Base-by-base conservation (phyloP, 2,797 vertebrate genomes). In the Takifugu rubripes region DNA sequence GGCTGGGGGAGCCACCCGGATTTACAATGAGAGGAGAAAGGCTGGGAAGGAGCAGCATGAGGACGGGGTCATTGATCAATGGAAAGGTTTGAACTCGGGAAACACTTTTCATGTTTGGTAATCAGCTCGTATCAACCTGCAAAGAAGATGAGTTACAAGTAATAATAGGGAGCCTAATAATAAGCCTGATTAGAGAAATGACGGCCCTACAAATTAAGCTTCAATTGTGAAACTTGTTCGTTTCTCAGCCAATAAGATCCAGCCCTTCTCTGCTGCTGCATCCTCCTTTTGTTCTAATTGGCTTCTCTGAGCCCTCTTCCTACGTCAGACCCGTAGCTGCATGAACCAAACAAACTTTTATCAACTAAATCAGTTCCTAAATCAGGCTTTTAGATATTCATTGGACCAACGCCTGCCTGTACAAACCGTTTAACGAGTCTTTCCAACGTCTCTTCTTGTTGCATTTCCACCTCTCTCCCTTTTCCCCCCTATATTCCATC, bases 41-140 rank as follows among this genome's bases (percentile, higher is more conserved):
- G 53, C 46, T 24, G 52, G 57, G 55, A 58, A 43, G 49, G 54
- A 68, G 62, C 50, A 59, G 62, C 48, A 14, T 46, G 48, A 52
- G 46, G 55, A 55, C 47, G 56, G 46, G 64, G 55, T 47, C 55
- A 12, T 56, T 69, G 82, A 89, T 88, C 88, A 85, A 70, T 81
- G 24, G 54, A 17, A 78, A 90, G 82, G 81, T 89, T 75, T 93
- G 82, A 88, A 87, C 79, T 89, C 88, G 63, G 83, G 87, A 85
- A 84, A 75, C 79, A 74, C 74, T 84, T 82, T 86, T 87, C 89
- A 87, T 90, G 86, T 91, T 92, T 90, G 87, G 81, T 90, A 91
- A 90, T 91, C 88, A 90, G 70, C 73, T 62, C 59, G 69, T 75
- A 86, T 74, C 72, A 74, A 63, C 68, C 61, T 78, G 59, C 56